Evolutionary conservation across 2,888 invertebrate genomes (phyloP).

Genomic region (Theretra japonica): DNA sequence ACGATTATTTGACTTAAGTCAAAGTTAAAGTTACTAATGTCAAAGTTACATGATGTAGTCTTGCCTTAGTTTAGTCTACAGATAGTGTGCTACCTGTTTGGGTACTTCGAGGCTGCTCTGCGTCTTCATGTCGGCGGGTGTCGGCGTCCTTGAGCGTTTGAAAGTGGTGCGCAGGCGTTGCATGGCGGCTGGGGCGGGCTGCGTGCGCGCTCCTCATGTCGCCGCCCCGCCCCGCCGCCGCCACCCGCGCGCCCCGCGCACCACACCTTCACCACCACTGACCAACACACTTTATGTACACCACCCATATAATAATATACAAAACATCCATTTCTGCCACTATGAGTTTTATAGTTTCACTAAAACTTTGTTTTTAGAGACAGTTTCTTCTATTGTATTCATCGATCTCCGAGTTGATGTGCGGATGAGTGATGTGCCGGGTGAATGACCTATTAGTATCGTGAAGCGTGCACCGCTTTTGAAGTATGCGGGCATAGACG

Average conservation of each 20-base stretch:
- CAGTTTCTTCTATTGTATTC: too few relatives aligned
- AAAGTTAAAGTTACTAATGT: too few relatives aligned
- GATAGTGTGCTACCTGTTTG: conserved; percentile 85
- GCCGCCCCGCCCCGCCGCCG: conserved; percentile 79
- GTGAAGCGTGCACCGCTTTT: too few relatives aligned
- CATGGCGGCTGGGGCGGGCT: conserved; percentile 85
- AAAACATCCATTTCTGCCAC: conserved; percentile 21
- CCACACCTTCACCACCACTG: conserved; percentile 55
- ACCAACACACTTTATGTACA: conserved; percentile 21
- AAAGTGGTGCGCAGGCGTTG: conserved; percentile 93
- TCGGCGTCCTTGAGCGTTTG: conserved; percentile 94
- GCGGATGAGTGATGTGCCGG: too few relatives aligned
- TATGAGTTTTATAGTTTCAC: conserved; percentile 24
- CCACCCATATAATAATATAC: not conserved
- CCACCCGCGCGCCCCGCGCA: conserved; percentile 58
- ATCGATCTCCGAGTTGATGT: too few relatives aligned
- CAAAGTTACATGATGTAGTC: too few relatives aligned
- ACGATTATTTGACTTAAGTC: too few relatives aligned
- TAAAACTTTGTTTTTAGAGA: not conserved
- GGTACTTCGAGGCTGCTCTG: conserved; percentile 96
- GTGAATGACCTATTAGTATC: too few relatives aligned
- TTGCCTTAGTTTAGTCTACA: not conserved
- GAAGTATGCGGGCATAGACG: too few relatives aligned
- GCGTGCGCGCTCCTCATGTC: conserved; percentile 74
- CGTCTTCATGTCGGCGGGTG: conserved; percentile 95